phyloP scores from a whole-genome alignment of 2,113 vertebrate species.

The Neogale vison region DNA sequence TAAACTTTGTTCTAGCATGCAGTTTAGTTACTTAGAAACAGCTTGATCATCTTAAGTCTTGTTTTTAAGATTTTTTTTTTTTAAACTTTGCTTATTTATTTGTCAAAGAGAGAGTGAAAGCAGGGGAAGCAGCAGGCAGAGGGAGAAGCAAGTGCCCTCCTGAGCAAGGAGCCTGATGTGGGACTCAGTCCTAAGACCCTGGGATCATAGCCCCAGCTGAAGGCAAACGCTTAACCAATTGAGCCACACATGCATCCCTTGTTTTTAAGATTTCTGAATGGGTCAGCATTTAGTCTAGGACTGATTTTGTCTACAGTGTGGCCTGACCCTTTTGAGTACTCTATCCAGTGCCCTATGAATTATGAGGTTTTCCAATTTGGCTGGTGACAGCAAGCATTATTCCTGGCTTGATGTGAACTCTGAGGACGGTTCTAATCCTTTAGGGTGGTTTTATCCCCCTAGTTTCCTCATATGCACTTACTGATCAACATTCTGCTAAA shows the following conservation, averaged over 20 bases:
- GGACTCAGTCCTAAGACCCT: too few relatives aligned
- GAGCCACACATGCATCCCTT: not conserved
- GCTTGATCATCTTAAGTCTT: not conserved
- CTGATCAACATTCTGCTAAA: not conserved
- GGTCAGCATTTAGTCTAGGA: not conserved
- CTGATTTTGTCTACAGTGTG: not conserved
- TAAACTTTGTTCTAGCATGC: not conserved
- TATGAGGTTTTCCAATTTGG: not conserved
- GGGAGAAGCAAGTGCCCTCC: too few relatives aligned
- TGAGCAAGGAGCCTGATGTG: too few relatives aligned
- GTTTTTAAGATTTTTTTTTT: not conserved
- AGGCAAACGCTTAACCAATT: not conserved
- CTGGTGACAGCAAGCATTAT: not conserved
- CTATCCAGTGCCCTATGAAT: not conserved
- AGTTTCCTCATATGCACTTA: not conserved
- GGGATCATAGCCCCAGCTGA: not conserved
- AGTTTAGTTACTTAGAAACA: not conserved
- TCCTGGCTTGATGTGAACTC: not conserved
- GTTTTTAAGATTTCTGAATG: not conserved
- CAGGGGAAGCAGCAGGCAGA: too few relatives aligned
- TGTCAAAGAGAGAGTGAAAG: too few relatives aligned
- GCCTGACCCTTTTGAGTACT: not conserved
- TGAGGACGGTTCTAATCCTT: not conserved
- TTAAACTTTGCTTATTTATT: too few relatives aligned
- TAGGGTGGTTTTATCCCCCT: not conserved